These are phyloP conservation scores for Bombus picipes DNA, from an alignment of 1,140 invertebrate species.

Conservation along the genomic window DNA sequence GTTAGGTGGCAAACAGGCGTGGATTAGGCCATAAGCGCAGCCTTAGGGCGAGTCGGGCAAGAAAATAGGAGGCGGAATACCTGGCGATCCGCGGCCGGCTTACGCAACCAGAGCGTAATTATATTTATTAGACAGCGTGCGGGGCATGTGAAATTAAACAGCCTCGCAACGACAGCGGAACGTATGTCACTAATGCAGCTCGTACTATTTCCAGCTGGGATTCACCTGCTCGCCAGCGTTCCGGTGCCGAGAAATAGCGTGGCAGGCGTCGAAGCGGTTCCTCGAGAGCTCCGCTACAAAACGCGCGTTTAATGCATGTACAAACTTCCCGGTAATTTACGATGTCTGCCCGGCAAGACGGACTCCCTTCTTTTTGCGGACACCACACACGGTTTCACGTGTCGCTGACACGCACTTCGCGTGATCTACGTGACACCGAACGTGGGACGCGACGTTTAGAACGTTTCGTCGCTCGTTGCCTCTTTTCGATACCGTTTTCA, in stretches of 20 bases:
- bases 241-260: not conserved
- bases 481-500: no score
- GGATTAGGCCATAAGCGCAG: conserved; percentile 40
- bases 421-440: conserved; percentile 2
- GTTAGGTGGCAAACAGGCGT: no score
- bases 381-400: not conserved
- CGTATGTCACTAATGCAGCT: not conserved
- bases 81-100: conserved; percentile 33
- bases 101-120: conserved; percentile 52
- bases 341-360: conserved; percentile 13
- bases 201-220: conserved; percentile 31
- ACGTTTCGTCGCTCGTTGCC: not conserved
- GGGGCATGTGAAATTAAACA: conserved; percentile 36
- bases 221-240: conserved; percentile 21
- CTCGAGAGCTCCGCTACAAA: not conserved
- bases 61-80: conserved; percentile 52
- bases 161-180: not conserved
- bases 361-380: not conserved
- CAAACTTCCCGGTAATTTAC: conserved; percentile 12
- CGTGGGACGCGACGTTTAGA: conserved; percentile 1
- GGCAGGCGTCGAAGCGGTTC: not conserved
- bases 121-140: conserved; percentile 57
- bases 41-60: conserved; percentile 11
- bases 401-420: not conserved
- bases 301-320: conserved; percentile 23